These are phyloP conservation scores for Dendroctonus ponderosae DNA, from an alignment of 1,140 invertebrate genomes.

Conservation along the genomic window DNA sequence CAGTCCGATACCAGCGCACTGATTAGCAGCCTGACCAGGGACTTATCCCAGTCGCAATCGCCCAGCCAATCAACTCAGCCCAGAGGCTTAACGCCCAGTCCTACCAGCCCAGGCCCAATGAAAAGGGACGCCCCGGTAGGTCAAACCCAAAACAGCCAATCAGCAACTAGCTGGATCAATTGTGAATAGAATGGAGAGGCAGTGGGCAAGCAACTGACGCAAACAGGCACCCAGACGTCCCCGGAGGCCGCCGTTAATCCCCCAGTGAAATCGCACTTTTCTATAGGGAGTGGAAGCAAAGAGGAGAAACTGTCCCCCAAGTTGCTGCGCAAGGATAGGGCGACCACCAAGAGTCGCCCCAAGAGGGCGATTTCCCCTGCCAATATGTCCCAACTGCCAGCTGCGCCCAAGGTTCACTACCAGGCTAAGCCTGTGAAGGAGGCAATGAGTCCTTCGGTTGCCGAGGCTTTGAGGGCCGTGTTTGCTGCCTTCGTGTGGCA, in stretches of 20 bases:
- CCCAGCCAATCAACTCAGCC: conserved; percentile 57
- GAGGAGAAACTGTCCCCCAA: conserved; percentile 65
- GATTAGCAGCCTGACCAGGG: conserved; percentile 49
- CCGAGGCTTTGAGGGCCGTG: conserved; percentile 87
- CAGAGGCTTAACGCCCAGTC: conserved; percentile 61
- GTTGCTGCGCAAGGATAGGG: conserved; percentile 60
- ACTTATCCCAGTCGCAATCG: conserved; percentile 50
- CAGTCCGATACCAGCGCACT: conserved; percentile 67
- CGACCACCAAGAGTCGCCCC: conserved; percentile 53
- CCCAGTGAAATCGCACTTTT: conserved; percentile 61
- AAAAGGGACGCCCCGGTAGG: conserved; percentile 41
- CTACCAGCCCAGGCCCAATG: conserved; percentile 57
- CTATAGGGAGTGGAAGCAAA: conserved; percentile 59
- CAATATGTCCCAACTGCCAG: conserved; percentile 50
- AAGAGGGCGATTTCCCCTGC: conserved; percentile 66
- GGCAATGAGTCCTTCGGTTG: conserved; percentile 88
- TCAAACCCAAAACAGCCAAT: not conserved
- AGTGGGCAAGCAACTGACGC: conserved; percentile 58
- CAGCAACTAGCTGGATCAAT: too few relatives aligned
- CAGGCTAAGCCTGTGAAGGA: conserved; percentile 63
- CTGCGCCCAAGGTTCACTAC: conserved; percentile 41
- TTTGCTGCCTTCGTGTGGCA: conserved; percentile 97
- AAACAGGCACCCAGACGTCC: conserved; percentile 75
- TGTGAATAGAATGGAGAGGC: conserved; percentile 33
- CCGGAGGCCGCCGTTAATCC: conserved; percentile 60